Evolutionary conservation across 92 coral and sea anemone genomes (phyloP), one percentile per base, ranked within the genome.

Genomic region (Phenganax marumi): DNA sequence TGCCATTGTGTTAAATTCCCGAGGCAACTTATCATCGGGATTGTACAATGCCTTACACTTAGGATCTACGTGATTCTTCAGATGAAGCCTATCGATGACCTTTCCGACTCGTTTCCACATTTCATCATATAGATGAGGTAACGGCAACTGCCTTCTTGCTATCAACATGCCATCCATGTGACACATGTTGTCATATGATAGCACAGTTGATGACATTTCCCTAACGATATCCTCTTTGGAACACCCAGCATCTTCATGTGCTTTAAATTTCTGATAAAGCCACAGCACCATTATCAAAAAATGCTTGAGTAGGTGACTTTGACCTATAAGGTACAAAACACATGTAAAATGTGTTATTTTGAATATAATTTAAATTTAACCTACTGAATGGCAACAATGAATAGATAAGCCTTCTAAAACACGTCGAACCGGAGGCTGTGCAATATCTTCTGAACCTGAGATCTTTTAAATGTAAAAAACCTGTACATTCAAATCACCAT

Each of bases 271-370:
- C 10, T 52, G 70, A 19, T 77, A 62, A 49, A 87, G 55, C 90
- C 87, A 87, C 0, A 79, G 39, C 10, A 86, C 43, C 1, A 81
- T 21, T 12, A 86, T 71, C 1, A 82, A 39, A 54, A 54, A 74
- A 86, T 12, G 89, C 89, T 23, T 86, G 83, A 18, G 89, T 48
- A 0, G 86, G 86, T 52, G 89, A 82, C 25, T 86, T 83, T 13
- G 89, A 86, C 60, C 89, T 86, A 12, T 11, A 65, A 17, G 12
- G 5, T 33, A 33, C 43, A 33, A 33, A 33, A 33, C 43, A 33
- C 43, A 33, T 33, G 43, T 33, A 1, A 33, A 2, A 33, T 1
- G 5, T 33, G 43, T 33, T 33, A 33, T 33, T 33, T 33, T 33
- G 5, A 33, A 33, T 33, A 33, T 33, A 33, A 33, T 33, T 33